Conservation (phyloP, 2,113 vertebrate species). For the Carlito syrichta region DNA sequence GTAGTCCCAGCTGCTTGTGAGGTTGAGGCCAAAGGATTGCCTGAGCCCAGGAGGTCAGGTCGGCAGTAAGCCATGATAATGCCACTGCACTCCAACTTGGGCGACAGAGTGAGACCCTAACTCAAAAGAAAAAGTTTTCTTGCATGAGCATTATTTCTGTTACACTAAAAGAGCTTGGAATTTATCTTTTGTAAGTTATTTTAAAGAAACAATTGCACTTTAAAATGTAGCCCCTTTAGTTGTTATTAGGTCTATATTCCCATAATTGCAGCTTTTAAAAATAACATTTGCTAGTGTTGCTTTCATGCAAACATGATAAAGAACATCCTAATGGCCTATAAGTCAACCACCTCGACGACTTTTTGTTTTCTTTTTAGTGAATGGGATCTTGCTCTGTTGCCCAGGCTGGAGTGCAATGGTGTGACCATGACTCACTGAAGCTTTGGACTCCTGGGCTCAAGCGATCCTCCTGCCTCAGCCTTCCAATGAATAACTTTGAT, state of each 20-base stretch:
- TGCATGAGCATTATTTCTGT: neutral
- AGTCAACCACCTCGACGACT: neutral
- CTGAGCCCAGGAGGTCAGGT: too few relatives aligned
- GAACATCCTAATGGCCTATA: neutral
- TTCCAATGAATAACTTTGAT: neutral
- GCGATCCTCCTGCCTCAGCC: too few relatives aligned
- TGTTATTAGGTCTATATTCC: neutral
- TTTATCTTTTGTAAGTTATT: neutral
- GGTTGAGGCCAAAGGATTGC: too few relatives aligned
- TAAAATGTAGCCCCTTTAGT: neutral
- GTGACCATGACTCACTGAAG: too few relatives aligned
- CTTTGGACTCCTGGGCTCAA: too few relatives aligned
- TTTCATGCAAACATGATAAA: neutral
- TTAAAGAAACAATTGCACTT: neutral
- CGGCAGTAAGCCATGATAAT: too few relatives aligned
- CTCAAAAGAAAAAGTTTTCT: constrained; percentile 10
- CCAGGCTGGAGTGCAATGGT: too few relatives aligned
- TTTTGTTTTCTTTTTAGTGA: too few relatives aligned
- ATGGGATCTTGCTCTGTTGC: too few relatives aligned
- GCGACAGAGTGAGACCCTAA: too few relatives aligned
- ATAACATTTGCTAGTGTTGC: neutral
- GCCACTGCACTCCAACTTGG: too few relatives aligned
- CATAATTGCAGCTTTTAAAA: neutral
- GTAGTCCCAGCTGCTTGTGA: too few relatives aligned
- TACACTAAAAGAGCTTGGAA: neutral